Conservation (phyloP, 2,888 invertebrate genomes). For the Graphium colonna region DNA sequence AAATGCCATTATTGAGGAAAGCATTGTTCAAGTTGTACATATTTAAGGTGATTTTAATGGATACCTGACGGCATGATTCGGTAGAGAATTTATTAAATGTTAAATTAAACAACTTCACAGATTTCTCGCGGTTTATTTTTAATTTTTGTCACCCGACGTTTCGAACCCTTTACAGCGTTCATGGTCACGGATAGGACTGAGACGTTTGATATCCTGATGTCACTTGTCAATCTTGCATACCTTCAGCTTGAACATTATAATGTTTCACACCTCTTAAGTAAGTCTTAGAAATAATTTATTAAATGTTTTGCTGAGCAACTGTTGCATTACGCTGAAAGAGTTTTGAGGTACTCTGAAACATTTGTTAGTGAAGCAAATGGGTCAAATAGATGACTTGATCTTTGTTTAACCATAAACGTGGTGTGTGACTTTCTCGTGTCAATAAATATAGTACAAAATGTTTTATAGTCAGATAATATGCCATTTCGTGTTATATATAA, state of each 20-base stretch:
- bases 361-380: too few relatives aligned
- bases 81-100: background rate
- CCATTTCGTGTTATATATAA: too few relatives aligned
- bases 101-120: too few relatives aligned
- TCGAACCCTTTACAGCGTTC: too few relatives aligned
- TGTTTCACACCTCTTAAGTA: too few relatives aligned
- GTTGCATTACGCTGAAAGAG: background rate
- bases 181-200: too few relatives aligned
- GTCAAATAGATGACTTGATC: background rate
- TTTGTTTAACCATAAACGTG: background rate
- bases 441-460: background rate
- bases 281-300: too few relatives aligned
- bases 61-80: background rate
- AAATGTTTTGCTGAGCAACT: background rate
- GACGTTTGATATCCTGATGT: too few relatives aligned
- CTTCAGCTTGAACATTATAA: too few relatives aligned
- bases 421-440: background rate
- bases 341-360: background rate
- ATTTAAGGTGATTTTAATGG: background rate
- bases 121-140: too few relatives aligned
- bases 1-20: background rate
- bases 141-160: too few relatives aligned
- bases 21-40: background rate
- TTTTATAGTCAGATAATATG: background rate
- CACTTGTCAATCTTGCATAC: too few relatives aligned